phyloP scores from a whole-genome alignment of 2,797 vertebrate species.

The Anguilla megastoma region DNA sequence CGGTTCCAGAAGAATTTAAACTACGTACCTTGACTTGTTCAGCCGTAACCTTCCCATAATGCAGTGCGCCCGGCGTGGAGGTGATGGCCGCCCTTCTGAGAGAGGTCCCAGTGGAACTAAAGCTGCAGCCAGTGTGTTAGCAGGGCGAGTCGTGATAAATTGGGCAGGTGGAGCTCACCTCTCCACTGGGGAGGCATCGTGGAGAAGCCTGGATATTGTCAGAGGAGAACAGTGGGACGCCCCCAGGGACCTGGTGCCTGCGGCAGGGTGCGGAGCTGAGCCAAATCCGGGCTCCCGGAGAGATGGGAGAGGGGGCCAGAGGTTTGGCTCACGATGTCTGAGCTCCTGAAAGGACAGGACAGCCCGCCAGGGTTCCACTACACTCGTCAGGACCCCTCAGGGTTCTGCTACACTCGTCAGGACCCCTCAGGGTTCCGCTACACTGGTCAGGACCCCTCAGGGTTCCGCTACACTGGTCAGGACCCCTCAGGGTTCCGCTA shows the following conservation, averaged over 20 bases:
- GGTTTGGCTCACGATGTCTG: background rate
- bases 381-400: background rate
- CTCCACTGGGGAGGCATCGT: background rate
- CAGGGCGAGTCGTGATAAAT: background rate
- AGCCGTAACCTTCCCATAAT: background rate
- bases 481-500: too few species aligned
- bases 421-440: too few species aligned
- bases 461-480: too few species aligned
- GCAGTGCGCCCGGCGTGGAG: background rate
- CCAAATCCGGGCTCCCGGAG: background rate
- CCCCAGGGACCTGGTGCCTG: background rate
- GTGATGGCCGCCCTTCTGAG: background rate
- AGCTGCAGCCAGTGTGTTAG: background rate
- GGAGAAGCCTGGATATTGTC: background rate
- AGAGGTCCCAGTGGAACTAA: background rate
- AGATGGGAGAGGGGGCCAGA: background rate
- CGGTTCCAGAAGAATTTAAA: background rate
- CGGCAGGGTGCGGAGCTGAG: background rate
- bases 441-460: too few species aligned
- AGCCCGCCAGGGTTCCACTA: background rate
- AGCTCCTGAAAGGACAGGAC: background rate
- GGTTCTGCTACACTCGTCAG: too few species aligned
- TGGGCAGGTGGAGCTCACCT: constrained; percentile 10
- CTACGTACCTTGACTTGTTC: background rate
- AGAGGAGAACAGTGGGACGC: background rate